phyloP scores from a whole-genome alignment of 2,888 invertebrate genomes.

The Eupithecia centaureata region DNA sequence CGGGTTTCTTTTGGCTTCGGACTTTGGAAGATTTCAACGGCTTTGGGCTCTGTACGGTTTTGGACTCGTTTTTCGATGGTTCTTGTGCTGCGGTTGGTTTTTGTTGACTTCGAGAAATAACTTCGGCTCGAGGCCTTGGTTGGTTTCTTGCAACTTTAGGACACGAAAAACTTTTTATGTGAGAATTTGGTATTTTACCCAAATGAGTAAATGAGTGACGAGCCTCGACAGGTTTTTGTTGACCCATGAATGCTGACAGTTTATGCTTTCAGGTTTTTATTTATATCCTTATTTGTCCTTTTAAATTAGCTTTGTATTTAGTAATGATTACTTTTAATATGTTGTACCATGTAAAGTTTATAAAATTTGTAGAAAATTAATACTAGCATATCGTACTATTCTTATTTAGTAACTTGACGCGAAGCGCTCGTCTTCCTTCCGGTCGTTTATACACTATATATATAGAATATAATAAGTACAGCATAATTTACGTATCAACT shows the following conservation, averaged over 20 bases:
- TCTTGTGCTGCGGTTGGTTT: neutral
- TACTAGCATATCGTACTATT: neutral
- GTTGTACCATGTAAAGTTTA: neutral
- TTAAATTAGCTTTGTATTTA: neutral
- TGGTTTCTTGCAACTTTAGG: neutral
- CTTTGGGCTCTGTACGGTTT: neutral
- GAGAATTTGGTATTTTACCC: too few relatives aligned
- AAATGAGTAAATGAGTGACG: too few relatives aligned
- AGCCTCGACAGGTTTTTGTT: neutral
- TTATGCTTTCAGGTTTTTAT: neutral
- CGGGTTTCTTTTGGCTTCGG: neutral
- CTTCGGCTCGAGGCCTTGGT: neutral
- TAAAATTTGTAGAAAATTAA: neutral
- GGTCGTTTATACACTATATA: conserved; percentile 3
- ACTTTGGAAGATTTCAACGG: neutral
- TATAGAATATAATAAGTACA: conserved; percentile 11
- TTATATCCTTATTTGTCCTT: neutral
- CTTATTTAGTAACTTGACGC: neutral
- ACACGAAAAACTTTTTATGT: neutral
- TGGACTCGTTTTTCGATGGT: neutral
- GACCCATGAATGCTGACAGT: neutral
- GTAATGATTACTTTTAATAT: neutral
- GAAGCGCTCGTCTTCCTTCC: neutral
- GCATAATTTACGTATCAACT: neutral
- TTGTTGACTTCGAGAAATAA: neutral